Percentiles rank a stretch among this genome's conserved stretches.
These are phyloP conservation scores for Leiothrix lutea DNA, from an alignment of 2,113 vertebrate species.

Conservation along the genomic window DNA sequence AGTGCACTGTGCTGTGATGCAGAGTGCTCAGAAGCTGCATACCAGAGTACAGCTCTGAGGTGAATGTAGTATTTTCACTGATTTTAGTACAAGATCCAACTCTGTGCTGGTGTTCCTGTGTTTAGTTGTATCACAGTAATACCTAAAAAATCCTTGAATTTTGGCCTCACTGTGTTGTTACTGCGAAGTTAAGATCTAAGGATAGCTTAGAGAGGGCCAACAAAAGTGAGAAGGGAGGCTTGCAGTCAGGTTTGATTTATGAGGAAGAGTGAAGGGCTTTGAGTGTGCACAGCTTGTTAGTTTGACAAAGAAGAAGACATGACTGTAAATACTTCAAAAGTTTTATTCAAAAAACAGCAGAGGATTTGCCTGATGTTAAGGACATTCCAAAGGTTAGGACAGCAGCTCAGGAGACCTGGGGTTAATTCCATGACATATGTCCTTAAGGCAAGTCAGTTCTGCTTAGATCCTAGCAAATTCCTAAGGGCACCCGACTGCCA, in stretches of 20 bases:
- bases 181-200: background rate
- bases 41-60: background rate
- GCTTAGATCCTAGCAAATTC: slow-evolving; percentile 30
- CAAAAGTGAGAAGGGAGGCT: background rate
- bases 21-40: background rate
- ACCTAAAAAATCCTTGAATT: background rate
- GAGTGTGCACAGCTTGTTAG: background rate
- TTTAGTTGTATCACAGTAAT: background rate
- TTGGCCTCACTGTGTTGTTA: background rate
- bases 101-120: background rate
- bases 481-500: background rate
- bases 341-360: slow-evolving; percentile 21
- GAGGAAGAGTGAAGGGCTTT: background rate
- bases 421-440: slow-evolving; percentile 8
- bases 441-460: slow-evolving; percentile 24
- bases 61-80: background rate
- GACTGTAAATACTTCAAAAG: slow-evolving; percentile 37
- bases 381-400: slow-evolving; percentile 3
- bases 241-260: slow-evolving; percentile 17
- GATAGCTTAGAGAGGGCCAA: background rate
- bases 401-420: slow-evolving; percentile 19
- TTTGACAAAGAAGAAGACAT: slow-evolving; percentile 1
- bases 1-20: background rate
- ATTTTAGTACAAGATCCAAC: background rate
- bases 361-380: slow-evolving; percentile 32